Evolutionary conservation across 2,113 vertebrate genomes (phyloP).

Genomic region (Mus musculus): DNA sequence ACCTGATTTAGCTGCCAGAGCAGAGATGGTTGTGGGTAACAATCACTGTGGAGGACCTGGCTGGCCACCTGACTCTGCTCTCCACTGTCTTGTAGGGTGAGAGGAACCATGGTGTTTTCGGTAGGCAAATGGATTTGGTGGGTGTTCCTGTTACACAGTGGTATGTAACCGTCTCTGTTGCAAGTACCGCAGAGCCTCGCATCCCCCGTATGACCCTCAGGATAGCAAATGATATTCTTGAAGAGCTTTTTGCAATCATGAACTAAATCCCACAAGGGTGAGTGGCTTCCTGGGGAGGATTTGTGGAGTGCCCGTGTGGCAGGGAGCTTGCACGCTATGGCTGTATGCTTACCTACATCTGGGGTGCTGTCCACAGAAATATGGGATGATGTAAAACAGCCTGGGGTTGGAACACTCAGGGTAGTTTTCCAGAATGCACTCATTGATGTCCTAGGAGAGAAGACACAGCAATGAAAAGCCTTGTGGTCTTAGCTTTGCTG

Average conservation of each 20-base stretch:
- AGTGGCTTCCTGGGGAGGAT: neutral
- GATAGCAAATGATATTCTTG: neutral
- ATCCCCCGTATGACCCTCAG: neutral
- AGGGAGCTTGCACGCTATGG: accelerated
- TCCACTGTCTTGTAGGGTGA: neutral
- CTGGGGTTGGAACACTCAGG: constrained; percentile 98
- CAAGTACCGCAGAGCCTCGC: neutral
- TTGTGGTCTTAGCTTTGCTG: neutral
- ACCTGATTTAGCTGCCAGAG: neutral
- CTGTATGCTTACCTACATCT: constrained; percentile 93
- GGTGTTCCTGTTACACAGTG: neutral
- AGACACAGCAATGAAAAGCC: constrained; percentile 53
- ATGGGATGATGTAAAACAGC: constrained; percentile 98
- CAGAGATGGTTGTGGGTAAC: neutral
- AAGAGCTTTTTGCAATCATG: neutral
- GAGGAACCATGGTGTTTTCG: neutral
- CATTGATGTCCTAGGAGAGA: constrained; percentile 95
- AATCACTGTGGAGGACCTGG: neutral
- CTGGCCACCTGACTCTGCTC: neutral
- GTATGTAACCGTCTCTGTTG: neutral
- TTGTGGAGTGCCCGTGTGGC: accelerated
- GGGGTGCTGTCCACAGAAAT: constrained; percentile 99
- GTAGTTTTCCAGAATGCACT: constrained; percentile 98
- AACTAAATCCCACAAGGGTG: neutral
- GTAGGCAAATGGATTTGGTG: neutral